Percentiles rank a stretch among this genome's conserved stretches.
Conservation (phyloP, 2,888 invertebrate species). For the Acholoe squamosa region DNA sequence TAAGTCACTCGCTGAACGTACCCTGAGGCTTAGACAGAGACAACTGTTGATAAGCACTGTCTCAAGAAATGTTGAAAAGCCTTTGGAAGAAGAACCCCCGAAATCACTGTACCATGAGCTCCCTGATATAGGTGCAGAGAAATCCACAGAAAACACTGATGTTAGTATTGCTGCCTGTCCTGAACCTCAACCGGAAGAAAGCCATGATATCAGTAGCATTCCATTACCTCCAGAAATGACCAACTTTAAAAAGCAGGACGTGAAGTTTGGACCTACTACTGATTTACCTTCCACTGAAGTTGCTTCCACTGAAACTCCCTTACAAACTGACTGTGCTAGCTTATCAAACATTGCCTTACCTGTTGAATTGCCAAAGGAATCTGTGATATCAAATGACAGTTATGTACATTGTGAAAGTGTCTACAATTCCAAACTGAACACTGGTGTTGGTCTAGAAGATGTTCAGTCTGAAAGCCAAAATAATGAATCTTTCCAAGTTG, state of each 20-base stretch:
- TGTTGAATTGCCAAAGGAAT: slow-evolving; percentile 1
- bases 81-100: background rate
- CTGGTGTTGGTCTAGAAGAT: too few species aligned
- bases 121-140: background rate
- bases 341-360: slow-evolving; percentile 19
- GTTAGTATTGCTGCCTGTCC: background rate
- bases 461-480: too few species aligned
- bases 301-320: background rate
- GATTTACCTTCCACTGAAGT: background rate
- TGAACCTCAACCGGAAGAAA: background rate
- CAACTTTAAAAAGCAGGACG: background rate
- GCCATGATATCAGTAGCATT: background rate
- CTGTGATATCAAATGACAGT: slow-evolving; percentile 20
- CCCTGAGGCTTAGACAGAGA: too few species aligned
- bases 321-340: slow-evolving; percentile 15
- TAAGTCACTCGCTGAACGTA: too few species aligned
- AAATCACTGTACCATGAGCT: background rate
- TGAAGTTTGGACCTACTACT: background rate
- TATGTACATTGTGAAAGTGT: too few species aligned
- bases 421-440: too few species aligned
- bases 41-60: too few species aligned
- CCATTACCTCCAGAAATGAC: background rate
- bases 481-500: too few species aligned
- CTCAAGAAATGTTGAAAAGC: background rate
- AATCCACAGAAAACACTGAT: background rate